phyloP scores from a whole-genome alignment of 1,140 invertebrate genomes.

The Limonius californicus region DNA sequence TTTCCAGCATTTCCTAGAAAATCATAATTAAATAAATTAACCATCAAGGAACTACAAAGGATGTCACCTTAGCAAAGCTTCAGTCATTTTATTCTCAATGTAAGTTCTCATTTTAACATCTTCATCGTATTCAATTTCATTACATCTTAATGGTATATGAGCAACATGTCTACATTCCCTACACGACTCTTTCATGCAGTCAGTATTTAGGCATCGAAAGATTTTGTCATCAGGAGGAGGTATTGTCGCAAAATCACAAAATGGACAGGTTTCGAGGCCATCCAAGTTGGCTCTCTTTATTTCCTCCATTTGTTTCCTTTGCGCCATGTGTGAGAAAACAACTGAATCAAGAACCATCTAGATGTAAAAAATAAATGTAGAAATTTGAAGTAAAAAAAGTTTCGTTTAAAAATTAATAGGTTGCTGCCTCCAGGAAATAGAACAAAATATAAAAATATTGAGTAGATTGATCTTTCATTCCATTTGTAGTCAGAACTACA shows the following conservation, averaged over 20 bases:
- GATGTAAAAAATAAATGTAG: too few species aligned
- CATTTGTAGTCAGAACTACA: too few species aligned
- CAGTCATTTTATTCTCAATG: conserved; percentile 61
- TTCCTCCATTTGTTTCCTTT: conserved; percentile 55
- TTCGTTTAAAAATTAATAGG: too few species aligned
- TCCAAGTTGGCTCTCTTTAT: conserved; percentile 55
- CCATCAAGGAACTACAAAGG: too few species aligned
- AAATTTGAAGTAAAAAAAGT: too few species aligned
- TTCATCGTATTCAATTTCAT: conserved; percentile 56
- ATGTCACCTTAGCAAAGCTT: conserved; percentile 53
- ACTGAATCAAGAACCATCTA: conserved; percentile 50
- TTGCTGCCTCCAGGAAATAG: too few species aligned
- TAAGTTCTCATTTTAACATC: conserved; percentile 53
- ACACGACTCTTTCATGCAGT: conserved; percentile 62
- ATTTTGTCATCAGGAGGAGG: conserved; percentile 54
- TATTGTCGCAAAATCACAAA: conserved; percentile 58
- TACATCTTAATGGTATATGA: conserved; percentile 58
- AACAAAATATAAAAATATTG: too few species aligned
- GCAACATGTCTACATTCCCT: conserved; percentile 57
- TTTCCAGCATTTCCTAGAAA: conserved; percentile 55
- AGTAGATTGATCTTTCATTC: too few species aligned
- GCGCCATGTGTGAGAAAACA: conserved; percentile 52
- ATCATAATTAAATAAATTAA: neutral
- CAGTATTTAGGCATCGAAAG: conserved; percentile 58
- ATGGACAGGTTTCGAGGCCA: conserved; percentile 58